Conservation (phyloP, 2,888 invertebrate species). For the Baronia brevicornis region DNA sequence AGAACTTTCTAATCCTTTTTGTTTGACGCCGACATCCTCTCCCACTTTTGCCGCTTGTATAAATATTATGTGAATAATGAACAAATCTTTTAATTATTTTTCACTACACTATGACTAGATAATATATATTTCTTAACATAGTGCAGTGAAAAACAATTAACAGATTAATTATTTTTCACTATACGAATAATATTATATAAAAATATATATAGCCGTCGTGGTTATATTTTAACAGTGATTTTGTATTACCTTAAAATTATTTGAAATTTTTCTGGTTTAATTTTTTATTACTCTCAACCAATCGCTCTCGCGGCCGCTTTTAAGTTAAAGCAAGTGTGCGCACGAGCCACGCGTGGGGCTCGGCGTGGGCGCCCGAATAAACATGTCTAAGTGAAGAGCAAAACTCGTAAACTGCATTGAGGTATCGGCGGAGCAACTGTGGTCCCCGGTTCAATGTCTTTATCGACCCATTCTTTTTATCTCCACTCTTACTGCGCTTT, state of each 20-base stretch:
- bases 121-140: constrained; percentile 12
- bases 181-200: too few species aligned
- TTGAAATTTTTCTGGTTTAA: too few species aligned
- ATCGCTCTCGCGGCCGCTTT: constrained; percentile 25
- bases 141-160: constrained; percentile 8
- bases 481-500: background rate
- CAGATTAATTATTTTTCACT: constrained; percentile 14
- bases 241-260: too few species aligned
- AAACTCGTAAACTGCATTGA: constrained; percentile 44
- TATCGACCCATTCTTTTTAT: constrained; percentile 26
- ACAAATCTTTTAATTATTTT: too few species aligned
- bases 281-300: too few species aligned
- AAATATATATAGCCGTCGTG: too few species aligned
- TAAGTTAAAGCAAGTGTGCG: constrained; percentile 28
- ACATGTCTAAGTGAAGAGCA: constrained; percentile 51
- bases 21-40: too few species aligned
- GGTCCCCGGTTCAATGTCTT: constrained; percentile 44
- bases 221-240: too few species aligned
- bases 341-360: constrained; percentile 62
- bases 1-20: too few species aligned
- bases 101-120: constrained; percentile 17
- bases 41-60: too few species aligned
- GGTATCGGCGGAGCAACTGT: constrained; percentile 33
- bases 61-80: too few species aligned
- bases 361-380: constrained; percentile 61